Evolutionary conservation across 53 echinoderm and acorn worm genomes (phyloP), one percentile per base, ranked within the genome.

Genomic region (Arbacia lixula): DNA sequence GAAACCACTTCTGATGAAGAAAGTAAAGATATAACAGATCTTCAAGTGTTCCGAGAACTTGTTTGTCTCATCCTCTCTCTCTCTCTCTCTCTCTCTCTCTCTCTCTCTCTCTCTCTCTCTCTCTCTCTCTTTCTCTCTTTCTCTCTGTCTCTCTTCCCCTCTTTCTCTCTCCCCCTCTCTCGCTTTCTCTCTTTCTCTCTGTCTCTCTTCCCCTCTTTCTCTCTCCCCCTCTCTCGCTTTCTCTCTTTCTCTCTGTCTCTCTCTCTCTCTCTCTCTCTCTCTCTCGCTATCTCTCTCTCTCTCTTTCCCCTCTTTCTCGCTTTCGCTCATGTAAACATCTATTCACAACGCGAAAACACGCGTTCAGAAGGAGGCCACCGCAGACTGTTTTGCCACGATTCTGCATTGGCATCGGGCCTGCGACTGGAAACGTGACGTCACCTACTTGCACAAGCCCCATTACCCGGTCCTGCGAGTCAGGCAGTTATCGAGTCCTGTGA

Each of bases 61-160:
- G 14, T 46, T 8, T 14, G 8, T 46, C 14, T 33, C 69, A 22
- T 19, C 37, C 37, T 33, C 69, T 68, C 12, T 20, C 10, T 33
- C 29, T 68, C 32, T 29, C 20, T 33, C 31, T 68, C 12, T 20
- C 10, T 33, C 35, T 29, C 32, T 20, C 37, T 11, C 69, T 33
- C 62, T 61, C 62, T 61, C 62, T 12, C 62, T 61, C 62, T 61
- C 21, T 61, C 10, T 61, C 62, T 20, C 10, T 61, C 62, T 61
- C 62, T 61, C 62, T 61, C 62, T 61, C 62, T 61, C 63, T 62
- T 11, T 29, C 63, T 46, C 49, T 46, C 8, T 46, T 46, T 14
- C 14, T n/a, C n/a, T n/a, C n/a, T 65, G 34, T 36, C 64, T 6
- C 29, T 65, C 9, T 5, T 65, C 65, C 28, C n/a, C 28, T 14